Evolutionary conservation across 92 coral and sea anemone species (phyloP).

Genomic region (Parazoanthus atlanticus): DNA sequence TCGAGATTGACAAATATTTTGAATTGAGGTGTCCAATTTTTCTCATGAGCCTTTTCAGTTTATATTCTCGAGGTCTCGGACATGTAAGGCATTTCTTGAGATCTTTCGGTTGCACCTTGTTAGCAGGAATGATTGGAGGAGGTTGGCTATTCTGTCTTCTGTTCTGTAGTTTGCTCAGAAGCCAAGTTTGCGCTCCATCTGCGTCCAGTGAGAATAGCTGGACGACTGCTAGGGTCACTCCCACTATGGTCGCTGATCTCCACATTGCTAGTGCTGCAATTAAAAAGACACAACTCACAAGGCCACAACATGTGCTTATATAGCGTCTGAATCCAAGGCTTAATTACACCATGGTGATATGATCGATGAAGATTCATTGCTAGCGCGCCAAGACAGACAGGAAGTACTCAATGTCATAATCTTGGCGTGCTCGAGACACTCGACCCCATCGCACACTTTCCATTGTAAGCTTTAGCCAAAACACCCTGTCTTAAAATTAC

Average conservation of each 20-base stretch:
- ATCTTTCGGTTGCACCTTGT: conserved; percentile 28
- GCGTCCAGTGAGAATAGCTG: background rate
- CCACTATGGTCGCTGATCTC: background rate
- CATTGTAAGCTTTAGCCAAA: conserved; percentile 28
- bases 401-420: conserved; percentile 31
- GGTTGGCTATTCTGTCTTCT: conserved; percentile 1
- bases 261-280: conserved; percentile 13
- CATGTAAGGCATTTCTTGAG: conserved; percentile 37
- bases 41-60: conserved; percentile 33
- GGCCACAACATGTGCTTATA: conserved; percentile 23
- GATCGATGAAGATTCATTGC: conserved; percentile 37
- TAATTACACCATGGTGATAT: conserved; percentile 26
- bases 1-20: conserved; percentile 22
- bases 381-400: conserved; percentile 26
- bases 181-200: conserved; percentile 11
- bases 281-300: background rate
- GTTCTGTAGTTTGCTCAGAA: conserved; percentile 13
- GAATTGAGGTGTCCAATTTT: conserved; percentile 30
- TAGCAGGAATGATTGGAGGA: conserved; percentile 17
- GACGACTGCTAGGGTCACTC: background rate
- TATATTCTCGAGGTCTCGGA: conserved; percentile 22
- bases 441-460: background rate
- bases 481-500: background rate
- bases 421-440: conserved; percentile 7
- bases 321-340: conserved; percentile 1